Evolutionary conservation across 2,888 invertebrate genomes (phyloP).

Genomic region (Tetrapedia diversipes): DNA sequence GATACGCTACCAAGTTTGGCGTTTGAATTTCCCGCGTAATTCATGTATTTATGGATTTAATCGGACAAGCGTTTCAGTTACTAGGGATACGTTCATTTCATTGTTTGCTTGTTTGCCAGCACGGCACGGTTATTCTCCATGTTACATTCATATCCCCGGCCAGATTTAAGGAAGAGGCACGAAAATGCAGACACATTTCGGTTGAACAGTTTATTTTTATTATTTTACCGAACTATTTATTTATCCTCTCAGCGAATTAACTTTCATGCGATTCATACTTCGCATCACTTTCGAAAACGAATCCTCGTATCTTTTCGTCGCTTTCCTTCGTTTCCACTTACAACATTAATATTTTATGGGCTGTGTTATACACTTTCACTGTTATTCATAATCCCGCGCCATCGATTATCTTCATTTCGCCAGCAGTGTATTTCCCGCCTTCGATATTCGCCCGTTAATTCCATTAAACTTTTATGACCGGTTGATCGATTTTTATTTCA

Average conservation of each 20-base stretch:
- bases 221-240: background rate
- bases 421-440: too few relatives aligned
- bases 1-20: slow-evolving; percentile 17
- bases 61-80: background rate
- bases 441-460: too few relatives aligned
- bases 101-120: slow-evolving; percentile 33
- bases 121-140: slow-evolving; percentile 20
- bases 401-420: too few relatives aligned
- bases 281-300: too few relatives aligned
- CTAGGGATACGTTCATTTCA: slow-evolving; percentile 3
- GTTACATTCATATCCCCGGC: background rate
- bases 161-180: background rate
- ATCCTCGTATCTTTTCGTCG: too few relatives aligned
- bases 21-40: slow-evolving; percentile 12
- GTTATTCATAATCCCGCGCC: background rate
- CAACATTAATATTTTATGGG: too few relatives aligned
- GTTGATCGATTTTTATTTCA: too few relatives aligned
- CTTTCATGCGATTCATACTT: too few relatives aligned
- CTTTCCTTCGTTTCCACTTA: background rate
- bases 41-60: slow-evolving; percentile 27
- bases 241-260: background rate
- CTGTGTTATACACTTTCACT: background rate
- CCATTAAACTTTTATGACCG: too few relatives aligned
- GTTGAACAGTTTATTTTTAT: background rate
- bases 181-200: background rate